phyloP scores from a whole-genome alignment of 1,140 invertebrate species.

The Drosophila ficusphila region DNA sequence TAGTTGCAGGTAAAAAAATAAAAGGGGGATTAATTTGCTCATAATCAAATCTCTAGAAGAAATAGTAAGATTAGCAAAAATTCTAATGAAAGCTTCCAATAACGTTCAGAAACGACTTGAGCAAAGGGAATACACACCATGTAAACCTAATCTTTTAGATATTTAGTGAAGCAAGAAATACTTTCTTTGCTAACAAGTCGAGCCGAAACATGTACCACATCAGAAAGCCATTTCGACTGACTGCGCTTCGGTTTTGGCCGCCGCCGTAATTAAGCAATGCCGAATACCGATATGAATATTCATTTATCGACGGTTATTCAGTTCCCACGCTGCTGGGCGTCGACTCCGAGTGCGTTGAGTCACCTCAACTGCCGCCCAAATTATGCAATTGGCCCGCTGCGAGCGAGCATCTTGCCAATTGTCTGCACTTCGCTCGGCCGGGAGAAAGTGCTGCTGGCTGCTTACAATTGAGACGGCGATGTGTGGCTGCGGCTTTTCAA shows the following conservation, averaged over 20 bases:
- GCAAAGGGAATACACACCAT: too few species aligned
- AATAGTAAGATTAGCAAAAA: too few species aligned
- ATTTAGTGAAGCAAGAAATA: too few species aligned
- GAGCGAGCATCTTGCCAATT: constrained; percentile 60
- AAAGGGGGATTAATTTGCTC: too few species aligned
- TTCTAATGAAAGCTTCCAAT: too few species aligned
- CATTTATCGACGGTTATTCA: constrained; percentile 30
- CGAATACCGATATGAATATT: constrained; percentile 33
- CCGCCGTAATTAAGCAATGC: constrained; percentile 10
- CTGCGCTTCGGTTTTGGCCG: neutral
- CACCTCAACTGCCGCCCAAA: constrained; percentile 49
- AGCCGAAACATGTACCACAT: too few species aligned
- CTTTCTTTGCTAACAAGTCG: too few species aligned
- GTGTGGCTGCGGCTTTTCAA: constrained; percentile 41
- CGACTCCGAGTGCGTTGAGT: constrained; percentile 28
- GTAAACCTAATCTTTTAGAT: too few species aligned
- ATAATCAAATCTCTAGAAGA: too few species aligned
- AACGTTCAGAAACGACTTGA: too few species aligned
- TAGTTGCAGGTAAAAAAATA: too few species aligned
- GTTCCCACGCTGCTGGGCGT: constrained; percentile 45
- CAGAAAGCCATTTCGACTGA: too few species aligned
- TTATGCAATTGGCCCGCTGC: constrained; percentile 61
- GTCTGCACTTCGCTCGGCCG: constrained; percentile 46
- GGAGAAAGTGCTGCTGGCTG: constrained; percentile 72
- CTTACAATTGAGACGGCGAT: constrained; percentile 51